Evolutionary conservation across 1,140 invertebrate species (phyloP).

Genomic region (Orchestia grillus): DNA sequence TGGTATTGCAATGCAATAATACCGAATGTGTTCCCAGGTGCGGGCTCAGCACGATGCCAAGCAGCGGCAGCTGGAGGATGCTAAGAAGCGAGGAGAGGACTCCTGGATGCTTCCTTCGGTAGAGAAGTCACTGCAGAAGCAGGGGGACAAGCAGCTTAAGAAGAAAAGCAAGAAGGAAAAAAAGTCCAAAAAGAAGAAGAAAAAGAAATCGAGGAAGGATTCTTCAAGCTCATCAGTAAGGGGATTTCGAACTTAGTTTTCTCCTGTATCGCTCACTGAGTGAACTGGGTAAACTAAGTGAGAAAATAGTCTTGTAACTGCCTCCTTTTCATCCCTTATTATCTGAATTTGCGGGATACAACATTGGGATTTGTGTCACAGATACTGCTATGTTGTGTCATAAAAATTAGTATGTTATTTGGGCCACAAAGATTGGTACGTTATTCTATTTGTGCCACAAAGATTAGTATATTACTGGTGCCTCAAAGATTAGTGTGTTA

Average conservation of each 20-base stretch:
- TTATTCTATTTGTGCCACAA: too few relatives aligned
- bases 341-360: too few relatives aligned
- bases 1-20: not conserved
- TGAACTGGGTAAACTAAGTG: too few relatives aligned
- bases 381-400: too few relatives aligned
- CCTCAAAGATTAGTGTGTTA: too few relatives aligned
- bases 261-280: too few relatives aligned
- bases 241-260: not conserved
- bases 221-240: slow-evolving; percentile 46
- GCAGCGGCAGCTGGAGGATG: not conserved
- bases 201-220: slow-evolving; percentile 43
- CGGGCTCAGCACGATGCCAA: slow-evolving; percentile 33
- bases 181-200: slow-evolving; percentile 36
- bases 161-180: slow-evolving; percentile 55
- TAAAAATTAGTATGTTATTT: too few relatives aligned
- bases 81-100: slow-evolving; percentile 25
- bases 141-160: not conserved
- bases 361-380: too few relatives aligned
- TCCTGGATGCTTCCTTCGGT: slow-evolving; percentile 59
- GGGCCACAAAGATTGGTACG: too few relatives aligned
- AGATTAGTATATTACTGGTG: too few relatives aligned
- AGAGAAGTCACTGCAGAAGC: slow-evolving; percentile 20
- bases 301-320: too few relatives aligned
- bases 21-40: not conserved
- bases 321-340: too few relatives aligned